Base-by-base conservation (phyloP, 92 coral and sea anemone genomes). In the Umimayanthus chanpuru region DNA sequence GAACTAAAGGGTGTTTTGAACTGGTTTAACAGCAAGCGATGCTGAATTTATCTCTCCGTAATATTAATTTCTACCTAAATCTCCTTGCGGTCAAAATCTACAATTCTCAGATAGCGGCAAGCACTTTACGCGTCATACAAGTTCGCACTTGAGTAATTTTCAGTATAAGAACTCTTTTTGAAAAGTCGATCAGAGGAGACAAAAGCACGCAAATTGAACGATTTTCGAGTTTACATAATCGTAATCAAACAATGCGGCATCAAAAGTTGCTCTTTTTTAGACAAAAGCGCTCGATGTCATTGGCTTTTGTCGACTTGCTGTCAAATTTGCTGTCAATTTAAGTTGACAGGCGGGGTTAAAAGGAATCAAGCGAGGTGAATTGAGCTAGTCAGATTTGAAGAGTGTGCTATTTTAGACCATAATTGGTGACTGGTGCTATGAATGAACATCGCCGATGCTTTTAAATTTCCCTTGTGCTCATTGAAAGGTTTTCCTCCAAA, bases 201-300 rank as follows among this genome's bases (percentile, higher is more conserved):
- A 94, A 95, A 90, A 90, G 92, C 82, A 89, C 91, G 85, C 91
- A 95, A 95, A 95, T 95, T 95, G 98, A 90, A 93, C 98, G 96
- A 93, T 93, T 93, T 93, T 89, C 90, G 85, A 95, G 94, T 95
- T 95, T 93, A 94, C 96, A 95, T 95, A 95, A 95, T 93, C 96
- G 93, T 82, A 88, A 85, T 76, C 81, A 85, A 93, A 94, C 98
- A 95, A 95, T 89, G 66, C 89, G 65, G 85, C 89, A 91, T 92
- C 88, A 92, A 92, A 92, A 88, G 94, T 92, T 88, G 91, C 94
- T 93, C 96, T 90, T 90, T 90, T 89, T 89, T 80, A 86, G 85
- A 95, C 98, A 95, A 95, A 93, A 85, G 91, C 95, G 92, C 93
- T 95, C 93, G 82, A 93, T 95, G 92, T 93, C 98, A 95, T 90